These are phyloP conservation scores for Apaloderma vittatum DNA, from an alignment of 2,113 vertebrate species.

Conservation along the genomic window DNA sequence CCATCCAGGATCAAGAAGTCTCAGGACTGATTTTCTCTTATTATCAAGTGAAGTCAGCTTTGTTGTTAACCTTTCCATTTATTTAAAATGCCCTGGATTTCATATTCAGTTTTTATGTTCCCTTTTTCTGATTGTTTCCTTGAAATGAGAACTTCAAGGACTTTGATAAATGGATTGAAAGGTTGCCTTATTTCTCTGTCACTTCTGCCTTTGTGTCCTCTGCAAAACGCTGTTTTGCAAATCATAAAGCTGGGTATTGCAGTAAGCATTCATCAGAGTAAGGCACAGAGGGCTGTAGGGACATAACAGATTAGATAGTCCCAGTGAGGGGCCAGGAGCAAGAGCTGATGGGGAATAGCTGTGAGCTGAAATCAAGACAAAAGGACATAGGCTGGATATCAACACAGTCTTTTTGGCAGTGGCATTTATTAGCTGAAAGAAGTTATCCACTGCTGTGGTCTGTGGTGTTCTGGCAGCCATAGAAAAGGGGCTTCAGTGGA, in stretches of 20 bases:
- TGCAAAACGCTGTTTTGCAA: constrained; percentile 45
- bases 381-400: not conserved
- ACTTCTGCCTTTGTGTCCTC: not conserved
- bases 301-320: not conserved
- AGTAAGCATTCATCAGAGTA: constrained; percentile 31
- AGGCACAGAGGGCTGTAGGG: not conserved
- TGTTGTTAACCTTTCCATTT: constrained; percentile 59
- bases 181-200: constrained; percentile 55
- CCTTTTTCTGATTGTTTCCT: constrained; percentile 66
- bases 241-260: constrained; percentile 25
- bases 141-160: constrained; percentile 60
- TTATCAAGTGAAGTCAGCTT: not conserved
- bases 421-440: not conserved
- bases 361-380: not conserved
- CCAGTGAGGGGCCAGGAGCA: not conserved
- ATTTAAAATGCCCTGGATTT: constrained; percentile 60
- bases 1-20: constrained; percentile 18
- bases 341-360: not conserved
- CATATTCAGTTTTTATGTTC: constrained; percentile 37
- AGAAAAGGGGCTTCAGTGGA: not conserved
- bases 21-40: constrained; percentile 33
- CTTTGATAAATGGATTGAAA: constrained; percentile 72
- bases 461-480: not conserved
- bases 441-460: not conserved
- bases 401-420: not conserved